phyloP scores from a whole-genome alignment of 2,113 vertebrate genomes.

The Corythornis vintsioides region DNA sequence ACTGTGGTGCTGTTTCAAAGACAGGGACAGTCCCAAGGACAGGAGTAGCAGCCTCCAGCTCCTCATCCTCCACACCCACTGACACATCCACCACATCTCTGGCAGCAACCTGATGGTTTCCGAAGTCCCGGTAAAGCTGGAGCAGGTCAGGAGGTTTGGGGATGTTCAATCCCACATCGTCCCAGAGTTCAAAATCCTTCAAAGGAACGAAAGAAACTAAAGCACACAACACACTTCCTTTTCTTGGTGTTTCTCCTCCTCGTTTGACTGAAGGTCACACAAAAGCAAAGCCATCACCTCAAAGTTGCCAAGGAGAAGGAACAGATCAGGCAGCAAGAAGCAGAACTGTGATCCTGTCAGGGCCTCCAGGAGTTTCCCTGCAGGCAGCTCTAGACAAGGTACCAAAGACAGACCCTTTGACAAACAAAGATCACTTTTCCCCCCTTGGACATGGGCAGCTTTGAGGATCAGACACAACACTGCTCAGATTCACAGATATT shows the following conservation, averaged over 20 bases:
- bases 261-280: background rate
- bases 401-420: background rate
- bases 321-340: background rate
- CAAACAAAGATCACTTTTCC: background rate
- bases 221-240: background rate
- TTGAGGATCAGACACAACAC: background rate
- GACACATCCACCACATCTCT: conserved; percentile 86
- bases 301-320: background rate
- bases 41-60: conserved; percentile 81
- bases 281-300: background rate
- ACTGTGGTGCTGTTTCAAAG: conserved; percentile 69
- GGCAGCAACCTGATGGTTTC: conserved; percentile 77
- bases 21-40: conserved; percentile 42
- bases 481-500: background rate
- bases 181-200: conserved; percentile 99
- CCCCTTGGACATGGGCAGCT: background rate
- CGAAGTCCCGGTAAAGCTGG: conserved; percentile 93
- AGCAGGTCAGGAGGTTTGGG: conserved; percentile 95
- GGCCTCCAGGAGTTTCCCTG: background rate
- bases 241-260: background rate
- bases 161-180: conserved; percentile 97
- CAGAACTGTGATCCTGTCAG: background rate
- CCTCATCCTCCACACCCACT: conserved; percentile 86
- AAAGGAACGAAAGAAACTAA: conserved; percentile 18
- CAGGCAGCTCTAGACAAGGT: background rate